These are phyloP conservation scores for Mixornis gularis DNA, from an alignment of 2,113 vertebrate genomes.

Conservation along the genomic window DNA sequence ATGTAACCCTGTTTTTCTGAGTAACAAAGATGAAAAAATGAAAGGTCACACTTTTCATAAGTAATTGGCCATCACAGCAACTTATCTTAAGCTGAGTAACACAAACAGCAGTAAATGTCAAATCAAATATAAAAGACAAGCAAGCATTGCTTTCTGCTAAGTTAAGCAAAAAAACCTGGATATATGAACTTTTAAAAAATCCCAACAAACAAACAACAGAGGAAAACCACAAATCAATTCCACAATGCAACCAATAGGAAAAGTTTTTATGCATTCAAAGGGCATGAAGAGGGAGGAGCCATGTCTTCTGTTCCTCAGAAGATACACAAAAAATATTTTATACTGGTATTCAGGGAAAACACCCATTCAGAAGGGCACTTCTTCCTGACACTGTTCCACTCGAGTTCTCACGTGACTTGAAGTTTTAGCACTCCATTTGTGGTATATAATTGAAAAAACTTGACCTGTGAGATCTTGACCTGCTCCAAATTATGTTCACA, in stretches of 20 bases:
- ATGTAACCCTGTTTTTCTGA: background rate
- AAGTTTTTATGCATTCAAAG: background rate
- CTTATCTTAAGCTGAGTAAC: background rate
- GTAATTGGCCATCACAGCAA: background rate
- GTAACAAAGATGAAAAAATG: background rate
- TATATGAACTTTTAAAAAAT: background rate
- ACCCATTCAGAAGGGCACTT: background rate
- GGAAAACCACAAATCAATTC: background rate
- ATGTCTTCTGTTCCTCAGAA: background rate
- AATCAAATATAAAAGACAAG: background rate
- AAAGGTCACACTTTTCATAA: background rate
- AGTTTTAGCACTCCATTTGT: background rate
- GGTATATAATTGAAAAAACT: background rate
- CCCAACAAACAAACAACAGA: background rate
- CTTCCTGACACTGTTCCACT: background rate
- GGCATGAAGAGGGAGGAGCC: background rate
- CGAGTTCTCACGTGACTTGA: background rate
- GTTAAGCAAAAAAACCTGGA: background rate
- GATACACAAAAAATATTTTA: background rate
- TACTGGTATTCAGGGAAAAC: background rate
- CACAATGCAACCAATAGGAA: background rate
- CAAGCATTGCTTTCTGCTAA: background rate
- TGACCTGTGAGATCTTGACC: background rate
- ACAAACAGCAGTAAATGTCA: background rate
- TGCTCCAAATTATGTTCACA: background rate